phyloP scores from a whole-genome alignment of 2,113 vertebrate species.

The Oplegnathus fasciatus region DNA sequence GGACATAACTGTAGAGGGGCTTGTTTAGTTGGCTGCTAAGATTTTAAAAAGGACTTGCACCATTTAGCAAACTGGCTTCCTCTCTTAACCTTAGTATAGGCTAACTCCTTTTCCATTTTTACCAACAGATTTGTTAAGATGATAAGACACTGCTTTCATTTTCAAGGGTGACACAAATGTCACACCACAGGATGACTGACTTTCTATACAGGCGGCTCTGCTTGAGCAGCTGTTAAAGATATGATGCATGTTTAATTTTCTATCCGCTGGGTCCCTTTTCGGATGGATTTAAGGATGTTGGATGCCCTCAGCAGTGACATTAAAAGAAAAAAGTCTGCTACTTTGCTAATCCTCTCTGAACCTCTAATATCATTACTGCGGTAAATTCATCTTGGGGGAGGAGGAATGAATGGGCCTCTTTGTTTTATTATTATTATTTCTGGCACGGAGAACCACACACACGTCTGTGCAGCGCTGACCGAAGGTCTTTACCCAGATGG shows the following conservation, averaged over 20 bases:
- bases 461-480: slow-evolving; percentile 80
- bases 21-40: slow-evolving; percentile 2
- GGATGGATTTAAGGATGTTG: slow-evolving; percentile 73
- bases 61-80: slow-evolving; percentile 8
- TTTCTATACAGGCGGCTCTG: slow-evolving; percentile 18
- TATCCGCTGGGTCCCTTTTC: slow-evolving; percentile 60
- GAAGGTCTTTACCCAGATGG: slow-evolving; percentile 86
- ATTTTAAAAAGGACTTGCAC: slow-evolving; percentile 2
- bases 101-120: background rate
- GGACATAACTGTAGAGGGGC: background rate
- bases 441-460: slow-evolving; percentile 77
- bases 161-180: slow-evolving; percentile 45
- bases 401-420: slow-evolving; percentile 81
- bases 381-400: slow-evolving; percentile 81
- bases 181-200: slow-evolving; percentile 45
- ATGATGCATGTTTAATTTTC: slow-evolving; percentile 49
- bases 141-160: slow-evolving; percentile 30
- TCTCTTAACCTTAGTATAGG: background rate
- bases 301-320: slow-evolving; percentile 69
- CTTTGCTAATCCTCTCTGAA: slow-evolving; percentile 80
- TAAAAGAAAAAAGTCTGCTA: slow-evolving; percentile 63
- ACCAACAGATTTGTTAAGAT: background rate
- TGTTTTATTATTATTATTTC: slow-evolving; percentile 89
- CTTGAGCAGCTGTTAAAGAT: slow-evolving; percentile 47
- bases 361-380: slow-evolving; percentile 81